phyloP scores from a whole-genome alignment of 2,113 vertebrate species.

The Syngnathus typhle region DNA sequence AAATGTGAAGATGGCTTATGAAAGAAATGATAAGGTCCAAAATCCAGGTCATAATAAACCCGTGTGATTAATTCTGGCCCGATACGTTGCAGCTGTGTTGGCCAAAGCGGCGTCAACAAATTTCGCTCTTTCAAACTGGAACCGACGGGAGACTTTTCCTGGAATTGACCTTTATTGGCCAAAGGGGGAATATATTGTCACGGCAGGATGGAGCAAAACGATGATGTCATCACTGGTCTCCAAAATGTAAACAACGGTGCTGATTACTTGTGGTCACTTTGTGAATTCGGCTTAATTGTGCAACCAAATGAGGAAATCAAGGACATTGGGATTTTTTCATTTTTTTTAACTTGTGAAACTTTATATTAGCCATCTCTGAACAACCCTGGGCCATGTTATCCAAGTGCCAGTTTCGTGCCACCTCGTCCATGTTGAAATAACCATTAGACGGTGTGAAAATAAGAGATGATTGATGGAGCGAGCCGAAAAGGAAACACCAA shows the following conservation, averaged over 20 bases:
- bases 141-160: conserved; percentile 28
- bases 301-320: too few relatives aligned
- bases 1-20: background rate
- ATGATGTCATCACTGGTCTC: conserved; percentile 16
- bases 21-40: conserved; percentile 44
- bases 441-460: conserved; percentile 38
- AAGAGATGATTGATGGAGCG: conserved; percentile 46
- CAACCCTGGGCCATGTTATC: background rate
- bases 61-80: conserved; percentile 44
- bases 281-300: conserved; percentile 18
- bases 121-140: conserved; percentile 22
- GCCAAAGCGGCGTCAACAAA: conserved; percentile 28
- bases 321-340: too few relatives aligned
- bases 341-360: too few relatives aligned
- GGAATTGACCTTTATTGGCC: conserved; percentile 31
- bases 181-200: conserved; percentile 30
- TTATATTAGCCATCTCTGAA: too few relatives aligned
- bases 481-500: conserved; percentile 44
- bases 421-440: conserved; percentile 24
- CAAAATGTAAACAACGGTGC: conserved; percentile 40
- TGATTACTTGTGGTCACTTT: conserved; percentile 34
- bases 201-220: conserved; percentile 35
- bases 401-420: conserved; percentile 7
- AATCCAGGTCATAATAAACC: conserved; percentile 19
- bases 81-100: conserved; percentile 56